Conservation (phyloP, 2,113 vertebrate species). For the Daboia siamensis region DNA sequence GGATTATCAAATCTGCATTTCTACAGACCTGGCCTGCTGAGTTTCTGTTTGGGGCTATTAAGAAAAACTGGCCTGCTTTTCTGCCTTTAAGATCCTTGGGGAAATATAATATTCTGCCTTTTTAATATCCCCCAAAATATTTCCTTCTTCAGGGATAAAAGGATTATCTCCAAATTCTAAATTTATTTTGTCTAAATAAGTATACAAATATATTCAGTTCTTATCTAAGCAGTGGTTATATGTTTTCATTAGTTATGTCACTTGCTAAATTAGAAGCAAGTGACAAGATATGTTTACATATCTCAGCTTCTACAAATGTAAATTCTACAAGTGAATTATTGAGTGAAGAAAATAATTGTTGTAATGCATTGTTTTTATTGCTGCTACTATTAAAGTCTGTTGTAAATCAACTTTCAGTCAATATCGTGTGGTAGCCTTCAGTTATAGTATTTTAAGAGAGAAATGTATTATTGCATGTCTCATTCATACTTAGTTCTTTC, state of each 20-base stretch:
- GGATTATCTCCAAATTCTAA: neutral
- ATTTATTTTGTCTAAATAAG: neutral
- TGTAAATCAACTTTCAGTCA: neutral
- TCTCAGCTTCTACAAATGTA: neutral
- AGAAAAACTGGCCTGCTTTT: no score
- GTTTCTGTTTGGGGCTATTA: no score
- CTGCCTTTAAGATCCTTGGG: no score
- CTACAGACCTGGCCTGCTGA: no score
- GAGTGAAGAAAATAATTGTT: neutral
- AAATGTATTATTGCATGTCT: neutral
- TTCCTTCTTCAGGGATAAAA: neutral
- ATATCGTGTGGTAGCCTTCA: neutral
- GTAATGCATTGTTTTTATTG: neutral
- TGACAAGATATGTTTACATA: neutral
- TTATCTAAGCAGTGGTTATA: neutral
- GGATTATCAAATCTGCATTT: no score
- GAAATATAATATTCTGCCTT: no score
- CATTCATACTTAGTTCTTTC: neutral
- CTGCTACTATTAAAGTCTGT: neutral
- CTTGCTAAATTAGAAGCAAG: neutral
- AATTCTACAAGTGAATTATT: neutral
- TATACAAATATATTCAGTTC: neutral
- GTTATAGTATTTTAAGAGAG: neutral
- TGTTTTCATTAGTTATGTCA: neutral
- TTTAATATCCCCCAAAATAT: no score